phyloP scores from a whole-genome alignment of 2,797 vertebrate genomes.

The Lindbergichthys nudifrons region DNA sequence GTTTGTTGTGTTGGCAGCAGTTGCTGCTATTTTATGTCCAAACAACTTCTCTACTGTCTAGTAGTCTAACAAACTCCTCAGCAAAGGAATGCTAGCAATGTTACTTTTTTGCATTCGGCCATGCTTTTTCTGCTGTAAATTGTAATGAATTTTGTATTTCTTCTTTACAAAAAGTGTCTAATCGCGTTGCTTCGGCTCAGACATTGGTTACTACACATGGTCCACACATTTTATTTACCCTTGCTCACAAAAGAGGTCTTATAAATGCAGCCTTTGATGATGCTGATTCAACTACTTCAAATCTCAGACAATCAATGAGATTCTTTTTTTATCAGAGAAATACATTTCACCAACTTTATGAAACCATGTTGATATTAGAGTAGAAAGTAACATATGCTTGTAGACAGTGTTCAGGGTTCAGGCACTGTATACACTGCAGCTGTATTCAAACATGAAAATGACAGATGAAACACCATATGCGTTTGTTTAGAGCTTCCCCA shows the following conservation, averaged over 20 bases:
- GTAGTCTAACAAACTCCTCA: background rate
- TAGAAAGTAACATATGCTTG: background rate
- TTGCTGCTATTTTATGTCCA: background rate
- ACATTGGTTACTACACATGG: background rate
- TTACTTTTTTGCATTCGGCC: background rate
- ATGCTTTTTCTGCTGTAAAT: background rate
- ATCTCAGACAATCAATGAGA: constrained; percentile 14
- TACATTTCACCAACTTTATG: constrained; percentile 12
- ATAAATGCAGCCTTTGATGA: background rate
- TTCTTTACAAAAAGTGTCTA: background rate
- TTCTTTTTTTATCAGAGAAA: constrained; percentile 8
- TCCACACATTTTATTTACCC: background rate
- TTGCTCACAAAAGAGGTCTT: background rate
- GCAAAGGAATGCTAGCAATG: background rate
- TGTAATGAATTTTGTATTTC: background rate
- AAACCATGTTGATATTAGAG: constrained; percentile 10
- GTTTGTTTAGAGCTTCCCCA: constrained; percentile 40
- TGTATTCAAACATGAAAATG: constrained; percentile 19
- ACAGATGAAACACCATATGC: constrained; percentile 26
- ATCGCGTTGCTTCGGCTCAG: background rate
- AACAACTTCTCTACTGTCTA: background rate
- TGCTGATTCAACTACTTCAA: constrained; percentile 5
- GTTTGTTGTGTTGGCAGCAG: too few relatives aligned
- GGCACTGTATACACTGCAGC: background rate
- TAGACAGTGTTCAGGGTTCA: background rate